Evolutionary conservation across 2,797 vertebrate genomes (phyloP), one percentile per base, ranked within the genome.

Genomic region (Selene dorsalis): DNA sequence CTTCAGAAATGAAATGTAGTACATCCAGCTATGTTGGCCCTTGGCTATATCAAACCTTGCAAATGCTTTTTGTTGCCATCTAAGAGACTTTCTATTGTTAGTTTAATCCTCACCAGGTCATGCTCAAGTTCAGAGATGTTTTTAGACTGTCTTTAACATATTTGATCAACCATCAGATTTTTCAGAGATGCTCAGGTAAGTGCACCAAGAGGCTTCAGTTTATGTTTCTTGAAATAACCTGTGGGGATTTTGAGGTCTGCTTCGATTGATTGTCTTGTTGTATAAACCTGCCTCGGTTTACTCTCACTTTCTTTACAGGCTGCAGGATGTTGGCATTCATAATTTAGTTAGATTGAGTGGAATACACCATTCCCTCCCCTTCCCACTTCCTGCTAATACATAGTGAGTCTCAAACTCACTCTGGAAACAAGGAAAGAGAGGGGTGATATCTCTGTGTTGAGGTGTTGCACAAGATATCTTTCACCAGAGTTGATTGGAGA

Each of bases 1-100:
- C 2, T 0, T 0, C 4, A 24, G 22, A 48, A 61, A 39, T 35
- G 0, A 56, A 30, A 18, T 22, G 6, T 9, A 17, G 3, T 11
- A 17, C 53, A 28, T 30, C 14, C 14, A 55, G 32, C 32, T 7
- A 26, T 55, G 26, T 53, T 11, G 26, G 12, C 26, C 22, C 50
- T 53, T 24, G 13, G 12, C 22, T 6, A 53, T 53, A 14, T 53
- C 50, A 53, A 12, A 53, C 11, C 13, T 12, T 58, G 56, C 18
- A 58, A 12, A n/a, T 20, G 11, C 2, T 22, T 38, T 18, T 22
- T 39, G 18, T n/a, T 12, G 35, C n/a, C 58, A 39, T 14, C 11
- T 8, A n/a, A 59, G 57, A 38, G 20, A 22, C 5, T n/a, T 14
- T 16, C 24, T 55, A 16, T 6, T 26, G 12, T 26, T 16, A 14